phyloP scores from a whole-genome alignment of 2,797 vertebrate genomes.

The Mareca strepera region DNA sequence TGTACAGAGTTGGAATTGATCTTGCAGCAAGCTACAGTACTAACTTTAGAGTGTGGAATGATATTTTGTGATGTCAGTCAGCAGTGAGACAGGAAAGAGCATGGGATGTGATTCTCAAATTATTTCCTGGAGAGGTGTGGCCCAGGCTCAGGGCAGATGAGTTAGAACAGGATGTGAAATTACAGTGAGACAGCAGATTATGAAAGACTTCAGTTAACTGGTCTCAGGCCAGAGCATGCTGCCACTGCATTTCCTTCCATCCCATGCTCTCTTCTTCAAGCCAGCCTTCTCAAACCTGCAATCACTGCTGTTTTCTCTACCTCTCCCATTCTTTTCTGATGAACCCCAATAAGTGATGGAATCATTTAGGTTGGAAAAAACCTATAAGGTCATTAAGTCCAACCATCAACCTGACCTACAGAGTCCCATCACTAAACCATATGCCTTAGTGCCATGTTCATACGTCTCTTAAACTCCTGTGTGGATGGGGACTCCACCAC shows the following conservation, averaged over 20 bases:
- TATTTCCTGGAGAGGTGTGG: not conserved
- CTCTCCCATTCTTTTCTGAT: not conserved
- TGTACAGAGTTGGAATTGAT: not conserved
- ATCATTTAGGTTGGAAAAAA: not conserved
- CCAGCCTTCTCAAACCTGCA: not conserved
- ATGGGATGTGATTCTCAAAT: accelerated
- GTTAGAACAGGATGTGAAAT: not conserved
- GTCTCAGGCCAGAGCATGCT: not conserved
- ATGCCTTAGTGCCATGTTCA: not conserved
- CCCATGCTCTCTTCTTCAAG: not conserved
- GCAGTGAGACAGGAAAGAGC: not conserved
- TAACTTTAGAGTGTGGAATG: not conserved
- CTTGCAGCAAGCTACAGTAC: not conserved
- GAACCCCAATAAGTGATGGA: not conserved
- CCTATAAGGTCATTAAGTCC: not conserved
- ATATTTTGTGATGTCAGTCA: not conserved
- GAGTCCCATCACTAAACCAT: not conserved
- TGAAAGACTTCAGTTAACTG: not conserved
- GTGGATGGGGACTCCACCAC: not conserved
- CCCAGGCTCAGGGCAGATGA: not conserved
- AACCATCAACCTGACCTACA: not conserved
- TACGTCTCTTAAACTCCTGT: not conserved
- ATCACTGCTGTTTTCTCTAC: not conserved
- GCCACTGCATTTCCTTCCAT: not conserved
- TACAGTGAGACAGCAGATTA: not conserved